phyloP scores from a whole-genome alignment of 2,888 invertebrate genomes.

The Bombyx huttoni region DNA sequence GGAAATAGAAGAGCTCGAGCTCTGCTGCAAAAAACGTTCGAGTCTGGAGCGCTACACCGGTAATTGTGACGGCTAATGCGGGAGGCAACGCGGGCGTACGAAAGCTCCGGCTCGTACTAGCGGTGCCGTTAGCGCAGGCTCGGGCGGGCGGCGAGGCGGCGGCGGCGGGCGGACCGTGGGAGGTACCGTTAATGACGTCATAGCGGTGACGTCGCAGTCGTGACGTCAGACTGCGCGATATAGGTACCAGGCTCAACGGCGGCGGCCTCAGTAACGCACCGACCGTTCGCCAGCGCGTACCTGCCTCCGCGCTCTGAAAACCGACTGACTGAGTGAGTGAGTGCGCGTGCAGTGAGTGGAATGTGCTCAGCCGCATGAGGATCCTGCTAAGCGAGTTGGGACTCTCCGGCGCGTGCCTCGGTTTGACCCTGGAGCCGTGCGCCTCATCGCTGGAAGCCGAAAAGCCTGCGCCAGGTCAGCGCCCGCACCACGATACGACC shows the following conservation, averaged over 20 bases:
- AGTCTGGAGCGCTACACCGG: constrained; percentile 21
- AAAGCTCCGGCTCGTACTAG: constrained; percentile 63
- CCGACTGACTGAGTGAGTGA: constrained; percentile 58
- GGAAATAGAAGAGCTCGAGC: constrained; percentile 2
- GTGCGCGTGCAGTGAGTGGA: constrained; percentile 70
- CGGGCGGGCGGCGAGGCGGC: constrained; percentile 59
- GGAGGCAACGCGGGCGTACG: constrained; percentile 32
- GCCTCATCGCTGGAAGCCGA: constrained; percentile 61
- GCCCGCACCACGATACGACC: constrained; percentile 58
- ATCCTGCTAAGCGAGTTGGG: constrained; percentile 72
- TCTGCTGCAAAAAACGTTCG: constrained; percentile 9
- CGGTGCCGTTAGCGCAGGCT: constrained; percentile 70
- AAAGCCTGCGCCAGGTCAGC: constrained; percentile 71
- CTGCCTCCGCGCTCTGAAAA: constrained; percentile 46
- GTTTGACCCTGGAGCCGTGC: constrained; percentile 68
- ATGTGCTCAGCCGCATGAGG: constrained; percentile 72
- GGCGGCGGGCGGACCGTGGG: constrained; percentile 67
- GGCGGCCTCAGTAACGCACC: constrained; percentile 73
- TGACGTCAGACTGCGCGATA: constrained; percentile 71
- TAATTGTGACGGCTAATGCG: constrained; percentile 15
- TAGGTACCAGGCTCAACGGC: constrained; percentile 68
- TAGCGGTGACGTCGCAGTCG: constrained; percentile 52
- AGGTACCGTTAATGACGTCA: constrained; percentile 72
- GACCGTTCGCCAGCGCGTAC: constrained; percentile 61
- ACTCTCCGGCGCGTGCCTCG: constrained; percentile 69